Evolutionary conservation across 2,888 invertebrate genomes (phyloP).

Genomic region (Papilio demoleus): DNA sequence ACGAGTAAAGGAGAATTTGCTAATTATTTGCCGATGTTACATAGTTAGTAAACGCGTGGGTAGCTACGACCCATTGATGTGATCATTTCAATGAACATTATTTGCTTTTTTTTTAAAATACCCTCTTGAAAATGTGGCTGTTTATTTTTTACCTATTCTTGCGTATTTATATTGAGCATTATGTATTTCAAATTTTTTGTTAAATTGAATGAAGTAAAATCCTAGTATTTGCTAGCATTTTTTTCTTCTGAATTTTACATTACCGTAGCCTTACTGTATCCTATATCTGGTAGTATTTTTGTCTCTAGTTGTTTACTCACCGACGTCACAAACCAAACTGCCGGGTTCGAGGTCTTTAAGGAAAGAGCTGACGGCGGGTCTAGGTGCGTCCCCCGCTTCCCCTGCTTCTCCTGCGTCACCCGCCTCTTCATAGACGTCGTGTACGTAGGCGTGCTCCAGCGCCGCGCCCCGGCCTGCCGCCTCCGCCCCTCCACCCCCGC

Average conservation of each 20-base stretch:
- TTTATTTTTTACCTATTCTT: not conserved
- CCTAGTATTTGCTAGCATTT: not conserved
- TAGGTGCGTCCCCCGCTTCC: conserved; percentile 80
- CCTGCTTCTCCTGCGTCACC: conserved; percentile 92
- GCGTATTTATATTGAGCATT: not conserved
- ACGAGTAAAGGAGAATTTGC: conserved; percentile 45
- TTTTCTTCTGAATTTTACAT: no score
- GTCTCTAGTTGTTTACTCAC: conserved; percentile 75
- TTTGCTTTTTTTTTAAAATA: not conserved
- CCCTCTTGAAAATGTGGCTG: not conserved
- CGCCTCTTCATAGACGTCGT: conserved; percentile 97
- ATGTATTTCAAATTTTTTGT: no score
- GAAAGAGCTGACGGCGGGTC: conserved; percentile 89
- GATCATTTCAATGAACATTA: conserved; percentile 15
- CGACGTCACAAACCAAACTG: conserved; percentile 96
- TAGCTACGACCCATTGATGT: not conserved
- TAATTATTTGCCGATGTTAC: conserved; percentile 52
- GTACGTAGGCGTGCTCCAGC: conserved; percentile 89
- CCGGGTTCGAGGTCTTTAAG: conserved; percentile 94
- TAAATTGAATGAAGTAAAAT: not conserved
- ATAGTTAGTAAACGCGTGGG: conserved; percentile 50
- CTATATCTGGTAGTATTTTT: not conserved
- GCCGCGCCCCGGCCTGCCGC: conserved; percentile 92
- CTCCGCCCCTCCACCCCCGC: conserved; percentile 50
- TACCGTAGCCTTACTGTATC: no score